Base-by-base conservation (phyloP, 2,888 invertebrate genomes). In the Chloroclysta siterata region DNA sequence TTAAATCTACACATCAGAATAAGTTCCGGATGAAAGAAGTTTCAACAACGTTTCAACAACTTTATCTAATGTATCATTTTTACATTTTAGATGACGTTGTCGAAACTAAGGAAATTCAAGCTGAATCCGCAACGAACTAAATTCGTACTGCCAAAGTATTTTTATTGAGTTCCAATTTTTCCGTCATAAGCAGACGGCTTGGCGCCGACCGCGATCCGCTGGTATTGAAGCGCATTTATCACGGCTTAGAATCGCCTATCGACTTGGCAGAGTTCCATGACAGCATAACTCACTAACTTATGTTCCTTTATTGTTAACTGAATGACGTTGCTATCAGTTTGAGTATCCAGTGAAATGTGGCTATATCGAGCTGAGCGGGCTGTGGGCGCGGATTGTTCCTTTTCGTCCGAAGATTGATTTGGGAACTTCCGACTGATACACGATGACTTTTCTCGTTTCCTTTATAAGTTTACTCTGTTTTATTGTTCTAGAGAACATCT, bases 151-250 rank as follows among this genome's bases (percentile, higher is more conserved):
- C 46, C 41, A 54, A 59, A 53, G 47, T 66, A 51, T 60, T 54
- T 66, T 60, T 53, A 55, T 65, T 58, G 28, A 64, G 53, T 66
- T 67, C 61, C 55, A 22, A 60, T 68, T 61, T 71, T 73, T 62
- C 60, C 51, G 42, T 66, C 56, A 62, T 57, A 65, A 66, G 65
- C 77, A 86, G 87, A 85, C 86, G 17, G 83, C 72, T 71, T 76
- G 87, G 84, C 87, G 85, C 82, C 85, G 68, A 54, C 54, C 53
- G 56, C 85, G 68, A 56, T 56, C 50, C 56, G 62, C 71, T 65
- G 65, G 72, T 67, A 65, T 71, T 72, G 63, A 68, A 72, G 59
- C 67, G 63, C 77, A 83, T 85, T 84, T 81, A 82, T 85, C 83
- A 82, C 39, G 60, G 50, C 63, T 57, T 72, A 72, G 69, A 69